phyloP scores from a whole-genome alignment of 2,113 vertebrate species.

The Phodopus roborovskii region DNA sequence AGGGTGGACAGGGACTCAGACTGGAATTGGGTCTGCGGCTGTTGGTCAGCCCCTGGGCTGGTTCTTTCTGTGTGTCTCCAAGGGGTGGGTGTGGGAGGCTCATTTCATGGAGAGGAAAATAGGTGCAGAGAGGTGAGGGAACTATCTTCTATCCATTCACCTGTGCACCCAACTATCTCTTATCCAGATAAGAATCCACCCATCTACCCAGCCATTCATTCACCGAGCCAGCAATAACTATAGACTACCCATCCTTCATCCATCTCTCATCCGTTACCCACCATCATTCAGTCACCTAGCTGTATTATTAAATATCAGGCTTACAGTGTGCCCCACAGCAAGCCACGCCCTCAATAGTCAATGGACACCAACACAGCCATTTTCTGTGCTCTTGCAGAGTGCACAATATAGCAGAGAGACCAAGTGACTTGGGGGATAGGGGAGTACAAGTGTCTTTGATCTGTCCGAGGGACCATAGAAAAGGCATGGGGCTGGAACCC shows the following conservation, averaged over 20 bases:
- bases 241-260: background rate
- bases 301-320: background rate
- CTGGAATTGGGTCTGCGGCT: background rate
- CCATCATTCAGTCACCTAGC: background rate
- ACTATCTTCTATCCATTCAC: background rate
- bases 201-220: background rate
- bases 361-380: background rate
- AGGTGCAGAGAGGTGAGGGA: background rate
- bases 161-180: background rate
- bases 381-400: background rate
- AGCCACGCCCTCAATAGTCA: background rate
- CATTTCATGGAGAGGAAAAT: constrained; percentile 22
- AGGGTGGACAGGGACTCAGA: rapidly evolving
- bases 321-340: background rate
- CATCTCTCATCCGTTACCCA: background rate
- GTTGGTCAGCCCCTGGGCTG: background rate
- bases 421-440: background rate
- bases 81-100: background rate
- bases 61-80: background rate
- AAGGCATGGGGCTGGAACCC: background rate
- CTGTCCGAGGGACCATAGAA: background rate
- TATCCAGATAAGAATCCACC: background rate
- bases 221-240: background rate
- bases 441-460: background rate
- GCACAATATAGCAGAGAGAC: background rate